Percentiles rank a stretch among this genome's conserved stretches.
Conservation (phyloP, 2,888 invertebrate genomes). For the Heterodera filipjevi region DNA sequence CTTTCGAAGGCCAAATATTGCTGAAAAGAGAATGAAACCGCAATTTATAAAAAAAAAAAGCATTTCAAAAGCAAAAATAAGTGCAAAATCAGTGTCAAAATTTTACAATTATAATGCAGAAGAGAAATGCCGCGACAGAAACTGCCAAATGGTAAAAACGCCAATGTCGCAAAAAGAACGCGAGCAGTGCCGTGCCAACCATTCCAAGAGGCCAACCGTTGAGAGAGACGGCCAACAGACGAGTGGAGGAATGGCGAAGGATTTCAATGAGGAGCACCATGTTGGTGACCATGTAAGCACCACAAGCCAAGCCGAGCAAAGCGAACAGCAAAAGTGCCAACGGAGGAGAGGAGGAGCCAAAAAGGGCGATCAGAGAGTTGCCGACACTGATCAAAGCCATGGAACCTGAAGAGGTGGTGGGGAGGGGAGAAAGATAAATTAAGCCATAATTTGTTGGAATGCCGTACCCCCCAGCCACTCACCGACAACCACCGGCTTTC, state of each 20-base stretch:
- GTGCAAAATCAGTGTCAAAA: too few species aligned
- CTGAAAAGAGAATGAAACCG: slow-evolving; percentile 38
- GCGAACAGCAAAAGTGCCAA: slow-evolving; percentile 40
- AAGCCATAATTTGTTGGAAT: too few species aligned
- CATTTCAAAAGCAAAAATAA: not conserved
- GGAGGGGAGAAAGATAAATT: not conserved
- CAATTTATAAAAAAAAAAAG: not conserved
- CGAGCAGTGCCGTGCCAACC: slow-evolving; percentile 49
- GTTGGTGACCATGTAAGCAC: slow-evolving; percentile 61
- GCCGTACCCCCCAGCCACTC: not conserved
- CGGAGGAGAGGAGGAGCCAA: slow-evolving; percentile 29
- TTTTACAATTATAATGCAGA: slow-evolving; percentile 41
- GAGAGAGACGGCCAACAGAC: slow-evolving; percentile 56
- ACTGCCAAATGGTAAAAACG: slow-evolving; percentile 44
- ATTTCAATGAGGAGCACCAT: slow-evolving; percentile 58
- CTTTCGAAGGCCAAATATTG: slow-evolving; percentile 48
- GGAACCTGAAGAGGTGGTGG: slow-evolving; percentile 41
- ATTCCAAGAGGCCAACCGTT: slow-evolving; percentile 63
- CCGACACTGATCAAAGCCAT: slow-evolving; percentile 38
- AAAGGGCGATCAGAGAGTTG: slow-evolving; percentile 27
- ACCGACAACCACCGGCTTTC: slow-evolving; percentile 55
- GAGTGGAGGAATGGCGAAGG: slow-evolving; percentile 47
- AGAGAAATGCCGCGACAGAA: slow-evolving; percentile 37
- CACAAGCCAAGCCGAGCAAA: slow-evolving; percentile 45
- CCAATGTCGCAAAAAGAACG: slow-evolving; percentile 46